Evolutionary conservation across 1,140 invertebrate species (phyloP).

Genomic region (Monochamus saltuarius): DNA sequence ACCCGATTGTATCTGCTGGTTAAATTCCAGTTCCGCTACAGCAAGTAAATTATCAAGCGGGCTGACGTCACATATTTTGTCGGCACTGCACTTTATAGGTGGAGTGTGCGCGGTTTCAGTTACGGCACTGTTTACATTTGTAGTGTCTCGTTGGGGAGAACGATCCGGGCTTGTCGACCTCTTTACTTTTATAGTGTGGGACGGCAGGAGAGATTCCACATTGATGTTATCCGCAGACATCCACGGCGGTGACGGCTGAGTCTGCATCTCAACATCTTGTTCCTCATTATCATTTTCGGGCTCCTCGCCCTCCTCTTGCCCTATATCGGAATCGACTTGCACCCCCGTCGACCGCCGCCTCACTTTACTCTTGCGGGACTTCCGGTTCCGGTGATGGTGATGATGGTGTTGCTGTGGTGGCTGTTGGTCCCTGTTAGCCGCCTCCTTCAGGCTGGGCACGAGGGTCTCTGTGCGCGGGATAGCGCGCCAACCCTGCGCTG

Average conservation of each 20-base stretch:
- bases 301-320: slow-evolving; percentile 24
- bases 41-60: slow-evolving; percentile 60
- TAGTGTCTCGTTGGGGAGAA: slow-evolving; percentile 26
- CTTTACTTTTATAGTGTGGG: slow-evolving; percentile 59
- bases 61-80: slow-evolving; percentile 50
- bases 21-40: slow-evolving; percentile 60
- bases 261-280: not conserved
- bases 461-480: slow-evolving; percentile 73
- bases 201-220: slow-evolving; percentile 60
- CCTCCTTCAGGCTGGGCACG: slow-evolving; percentile 59
- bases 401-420: slow-evolving; percentile 30
- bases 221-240: slow-evolving; percentile 56
- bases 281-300: slow-evolving; percentile 11
- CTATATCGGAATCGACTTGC: slow-evolving; percentile 37
- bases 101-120: slow-evolving; percentile 35
- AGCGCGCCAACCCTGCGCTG: slow-evolving; percentile 75
- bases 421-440: slow-evolving; percentile 34
- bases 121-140: slow-evolving; percentile 44
- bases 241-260: slow-evolving; percentile 39
- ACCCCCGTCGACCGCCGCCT: slow-evolving; percentile 39
- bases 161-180: slow-evolving; percentile 38
- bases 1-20: slow-evolving; percentile 50
- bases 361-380: slow-evolving; percentile 39
- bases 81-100: slow-evolving; percentile 41
- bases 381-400: slow-evolving; percentile 38